Evolutionary conservation across 2,797 vertebrate genomes (phyloP), one percentile per base, ranked within the genome.

Genomic region (Pelochelys cantorii): DNA sequence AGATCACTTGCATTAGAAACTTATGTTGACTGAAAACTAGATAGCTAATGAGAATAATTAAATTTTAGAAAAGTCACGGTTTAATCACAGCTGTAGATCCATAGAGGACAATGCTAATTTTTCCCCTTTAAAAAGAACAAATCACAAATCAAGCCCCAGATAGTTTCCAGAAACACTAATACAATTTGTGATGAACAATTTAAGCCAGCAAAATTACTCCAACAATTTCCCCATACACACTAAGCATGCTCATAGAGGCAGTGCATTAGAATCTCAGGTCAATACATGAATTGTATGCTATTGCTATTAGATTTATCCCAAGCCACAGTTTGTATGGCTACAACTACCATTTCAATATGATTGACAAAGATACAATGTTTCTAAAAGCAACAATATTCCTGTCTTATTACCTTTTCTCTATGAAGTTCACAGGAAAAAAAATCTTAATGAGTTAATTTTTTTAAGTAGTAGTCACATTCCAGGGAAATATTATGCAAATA

Each of bases 71-170:
- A 87, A 93, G 42, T 27, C 77, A 34, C 29, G 2, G 22, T 1
- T 53, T 34, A 2, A 0, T 17, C 54, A 59, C 57, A 0, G 2
- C 7, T 62, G 22, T 13, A 2, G 59, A 7, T 8, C 81, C 57
- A 23, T 60, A 83, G 84, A 93, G 90, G 90, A 79, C 56, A 81
- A 68, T 20, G 56, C 78, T 87, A 82, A 81, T 54, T n/a, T 68
- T 68, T 68, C n/a, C 68, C 84, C 83, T 94, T 86, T 75, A 78
- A 62, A 57, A 0, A 0, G 68, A 52, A 83, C 53, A 22, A 82
- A 62, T n/a, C 68, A 79, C 14, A 90, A 83, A 88, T 77, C 53
- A 88, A 79, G 34, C 42, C 54, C 27, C 60, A 62, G 27, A 62
- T 31, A 15, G 27, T 34, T 68, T 34, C 65, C 65, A 68, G 65